These are phyloP conservation scores for Busseola fusca DNA, from an alignment of 2,888 invertebrate genomes.

Conservation along the genomic window DNA sequence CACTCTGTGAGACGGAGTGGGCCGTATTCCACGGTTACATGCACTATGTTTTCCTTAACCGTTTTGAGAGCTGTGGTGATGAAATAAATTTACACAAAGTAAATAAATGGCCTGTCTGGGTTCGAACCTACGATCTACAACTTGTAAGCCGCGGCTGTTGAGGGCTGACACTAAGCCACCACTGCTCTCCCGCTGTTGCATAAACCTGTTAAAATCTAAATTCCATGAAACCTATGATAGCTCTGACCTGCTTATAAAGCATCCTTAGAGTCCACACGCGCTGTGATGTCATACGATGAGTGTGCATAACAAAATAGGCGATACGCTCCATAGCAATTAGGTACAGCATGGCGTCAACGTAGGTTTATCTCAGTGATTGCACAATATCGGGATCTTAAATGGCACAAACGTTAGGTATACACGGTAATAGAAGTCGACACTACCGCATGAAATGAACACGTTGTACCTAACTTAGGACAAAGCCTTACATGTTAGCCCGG, in stretches of 20 bases:
- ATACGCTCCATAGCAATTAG: conserved; percentile 35
- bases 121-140: background rate
- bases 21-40: background rate
- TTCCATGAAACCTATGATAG: conserved; percentile 5
- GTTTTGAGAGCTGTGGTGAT: background rate
- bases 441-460: conserved; percentile 11
- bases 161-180: background rate
- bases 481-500: too few species aligned
- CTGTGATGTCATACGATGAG: conserved; percentile 18
- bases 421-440: background rate
- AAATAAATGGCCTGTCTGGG: background rate
- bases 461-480: background rate
- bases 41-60: background rate
- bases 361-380: conserved; percentile 37
- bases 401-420: conserved; percentile 23
- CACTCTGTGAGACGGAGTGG: too few species aligned
- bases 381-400: conserved; percentile 34
- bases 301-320: conserved; percentile 27
- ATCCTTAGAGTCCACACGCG: conserved; percentile 5
- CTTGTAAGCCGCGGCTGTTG: background rate
- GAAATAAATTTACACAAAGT: background rate
- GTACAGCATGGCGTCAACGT: conserved; percentile 17
- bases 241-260: conserved; percentile 9
- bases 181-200: background rate
- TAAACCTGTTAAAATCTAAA: background rate